Evolutionary conservation across 2,888 invertebrate genomes (phyloP).

Genomic region (Himalopsyche kuldschensis): DNA sequence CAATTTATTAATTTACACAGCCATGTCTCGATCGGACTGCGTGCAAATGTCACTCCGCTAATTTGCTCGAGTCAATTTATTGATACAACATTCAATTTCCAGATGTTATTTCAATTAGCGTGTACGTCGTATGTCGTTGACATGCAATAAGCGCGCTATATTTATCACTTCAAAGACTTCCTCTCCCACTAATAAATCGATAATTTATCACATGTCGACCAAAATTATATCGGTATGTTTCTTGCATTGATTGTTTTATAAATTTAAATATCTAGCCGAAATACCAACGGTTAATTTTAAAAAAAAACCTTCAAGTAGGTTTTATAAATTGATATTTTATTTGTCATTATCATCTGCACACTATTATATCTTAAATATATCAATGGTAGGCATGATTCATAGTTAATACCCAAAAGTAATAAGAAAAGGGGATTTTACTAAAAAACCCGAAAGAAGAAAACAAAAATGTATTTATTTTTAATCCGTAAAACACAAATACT

Average conservation of each 20-base stretch:
- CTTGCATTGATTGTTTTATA: not conserved
- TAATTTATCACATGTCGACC: not conserved
- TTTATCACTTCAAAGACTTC: conserved; percentile 2
- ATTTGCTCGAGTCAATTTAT: conserved; percentile 13
- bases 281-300: no score
- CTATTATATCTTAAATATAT: no score
- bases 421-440: no score
- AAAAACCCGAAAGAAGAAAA: no score
- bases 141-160: conserved; percentile 2
- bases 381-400: no score
- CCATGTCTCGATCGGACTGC: not conserved
- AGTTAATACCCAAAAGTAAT: no score
- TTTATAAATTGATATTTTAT: no score
- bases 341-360: no score
- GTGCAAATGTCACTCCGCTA: conserved; percentile 16
- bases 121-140: conserved; percentile 14
- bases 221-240: not conserved
- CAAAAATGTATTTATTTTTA: no score
- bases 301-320: no score
- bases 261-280: not conserved
- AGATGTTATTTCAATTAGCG: conserved; percentile 28
- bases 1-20: not conserved
- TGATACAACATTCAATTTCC: conserved; percentile 32
- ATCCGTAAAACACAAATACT: no score
- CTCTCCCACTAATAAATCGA: not conserved